Evolutionary conservation across 1,140 invertebrate genomes (phyloP), one percentile per base, ranked within the genome.

Genomic region (Drosophila insularis): DNA sequence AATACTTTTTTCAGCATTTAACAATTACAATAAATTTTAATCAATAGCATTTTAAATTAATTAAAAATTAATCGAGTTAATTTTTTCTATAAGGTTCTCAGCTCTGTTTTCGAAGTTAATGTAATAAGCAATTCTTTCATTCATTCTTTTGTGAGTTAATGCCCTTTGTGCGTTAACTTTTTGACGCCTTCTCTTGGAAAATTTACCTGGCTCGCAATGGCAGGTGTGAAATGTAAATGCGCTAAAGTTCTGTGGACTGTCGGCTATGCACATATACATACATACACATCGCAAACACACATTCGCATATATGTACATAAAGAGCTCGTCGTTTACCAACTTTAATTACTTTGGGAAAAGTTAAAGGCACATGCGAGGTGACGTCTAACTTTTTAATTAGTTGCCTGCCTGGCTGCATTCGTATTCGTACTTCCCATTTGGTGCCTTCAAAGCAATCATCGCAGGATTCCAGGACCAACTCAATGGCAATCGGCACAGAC

Each of bases 271-370:
- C 63, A 65, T 54, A 43, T 32, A 58, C 40, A 40, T 23, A 65
- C 61, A 23, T 27, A 40, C 73, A 68, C 50, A 68, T 62, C 50
- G 63, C 56, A 27, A 46, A 59, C 63, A 64, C 39, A 78, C 2
- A 62, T 39, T 37, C 61, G 63, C 19, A 68, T 40, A 69, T 19
- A 55, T 50, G n/a, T n/a, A 27, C 5, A 27, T 27, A 5, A 3
- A 50, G 50, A 59, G 31, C 43, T 50, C 43, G 8, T 53, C 70
- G 55, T 78, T 73, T 80, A 77, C 68, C 35, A 87, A 87, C 84
- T 87, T 87, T 87, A 87, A 87, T 87, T 87, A 87, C 82, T 87
- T 87, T 89, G 84, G 65, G 71, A 71, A 76, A 87, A 87, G 84
- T 87, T 87, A 87, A 87, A 87, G 82, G 82, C 80, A 81, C 80